phyloP scores from a whole-genome alignment of 2,888 invertebrate genomes.

The Apoda limacodes region DNA sequence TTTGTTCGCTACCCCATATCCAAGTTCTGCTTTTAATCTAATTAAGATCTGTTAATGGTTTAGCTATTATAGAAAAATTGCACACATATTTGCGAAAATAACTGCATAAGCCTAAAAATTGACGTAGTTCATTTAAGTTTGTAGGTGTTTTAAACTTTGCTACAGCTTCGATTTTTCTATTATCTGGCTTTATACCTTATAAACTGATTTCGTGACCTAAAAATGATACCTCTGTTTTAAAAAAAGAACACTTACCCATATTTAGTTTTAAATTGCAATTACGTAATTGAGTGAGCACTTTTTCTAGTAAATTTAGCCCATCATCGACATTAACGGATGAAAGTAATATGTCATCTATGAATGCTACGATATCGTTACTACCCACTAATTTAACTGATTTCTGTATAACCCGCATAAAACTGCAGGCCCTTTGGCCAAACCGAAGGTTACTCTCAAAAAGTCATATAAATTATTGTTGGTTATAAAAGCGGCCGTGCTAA shows the following conservation, averaged over 20 bases:
- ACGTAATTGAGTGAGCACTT: no score
- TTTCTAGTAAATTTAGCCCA: no score
- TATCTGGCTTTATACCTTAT: constrained; percentile 16
- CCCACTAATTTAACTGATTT: constrained; percentile 13
- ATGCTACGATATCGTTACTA: constrained; percentile 6
- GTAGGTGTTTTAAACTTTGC: constrained; percentile 11
- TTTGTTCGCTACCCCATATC: constrained; percentile 17
- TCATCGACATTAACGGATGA: no score
- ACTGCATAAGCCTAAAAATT: constrained; percentile 16
- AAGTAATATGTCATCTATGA: constrained; percentile 18
- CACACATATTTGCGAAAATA: constrained; percentile 18
- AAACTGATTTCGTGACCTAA: constrained; percentile 14
- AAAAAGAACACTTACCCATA: constrained; percentile 16
- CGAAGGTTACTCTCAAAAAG: constrained; percentile 20
- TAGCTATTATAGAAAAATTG: constrained; percentile 12
- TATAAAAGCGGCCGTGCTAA: constrained; percentile 20
- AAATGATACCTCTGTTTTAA: constrained; percentile 9
- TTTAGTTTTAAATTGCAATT: constrained; percentile 15
- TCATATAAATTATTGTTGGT: constrained; percentile 20
- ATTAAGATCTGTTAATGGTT: constrained; percentile 10
- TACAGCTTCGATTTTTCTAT: constrained; percentile 15
- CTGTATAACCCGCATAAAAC: constrained; percentile 18
- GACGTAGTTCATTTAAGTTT: constrained; percentile 13
- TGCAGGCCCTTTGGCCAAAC: constrained; percentile 19
- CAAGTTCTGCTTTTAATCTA: constrained; percentile 15